Evolutionary conservation across 1,140 invertebrate genomes (phyloP).

Genomic region (Drosophila obscura): DNA sequence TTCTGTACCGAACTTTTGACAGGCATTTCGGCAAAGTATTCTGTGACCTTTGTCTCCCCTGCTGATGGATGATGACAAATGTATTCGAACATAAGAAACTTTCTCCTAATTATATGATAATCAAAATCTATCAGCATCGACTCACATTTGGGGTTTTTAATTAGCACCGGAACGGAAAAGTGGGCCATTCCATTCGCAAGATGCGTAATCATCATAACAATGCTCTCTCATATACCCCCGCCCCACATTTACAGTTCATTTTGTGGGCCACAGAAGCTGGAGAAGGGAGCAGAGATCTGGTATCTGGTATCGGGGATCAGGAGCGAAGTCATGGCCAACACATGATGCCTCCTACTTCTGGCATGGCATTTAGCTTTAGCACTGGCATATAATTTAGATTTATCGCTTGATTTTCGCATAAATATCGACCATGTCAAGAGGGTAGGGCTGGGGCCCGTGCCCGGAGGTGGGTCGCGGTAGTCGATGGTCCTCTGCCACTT

Average conservation of each 20-base stretch:
- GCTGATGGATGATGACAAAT: slow-evolving; percentile 69
- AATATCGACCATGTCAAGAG: slow-evolving; percentile 69
- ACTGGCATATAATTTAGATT: slow-evolving; percentile 79
- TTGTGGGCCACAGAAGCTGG: slow-evolving; percentile 21
- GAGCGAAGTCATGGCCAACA: slow-evolving; percentile 46
- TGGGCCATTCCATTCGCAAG: slow-evolving; percentile 32
- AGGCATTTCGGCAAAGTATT: slow-evolving; percentile 63
- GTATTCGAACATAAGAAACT: slow-evolving; percentile 24
- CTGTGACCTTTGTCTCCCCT: slow-evolving; percentile 46
- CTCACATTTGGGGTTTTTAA: slow-evolving; percentile 69
- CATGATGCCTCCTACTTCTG: slow-evolving; percentile 20
- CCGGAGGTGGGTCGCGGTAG: no score
- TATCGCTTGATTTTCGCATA: slow-evolving; percentile 78
- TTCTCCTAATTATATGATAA: slow-evolving; percentile 73
- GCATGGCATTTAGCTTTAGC: slow-evolving; percentile 57
- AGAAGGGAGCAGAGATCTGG: neutral
- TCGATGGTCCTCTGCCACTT: slow-evolving; percentile 46
- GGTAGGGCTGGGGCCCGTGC: neutral
- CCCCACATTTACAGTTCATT: slow-evolving; percentile 56
- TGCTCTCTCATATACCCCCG: slow-evolving; percentile 26
- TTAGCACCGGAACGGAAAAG: slow-evolving; percentile 50
- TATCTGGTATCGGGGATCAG: slow-evolving; percentile 16
- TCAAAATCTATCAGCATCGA: slow-evolving; percentile 68
- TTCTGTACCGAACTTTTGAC: slow-evolving; percentile 61
- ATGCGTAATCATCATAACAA: slow-evolving; percentile 77